Conservation (phyloP, 1,140 invertebrate genomes). For the Cephus cinctus region DNA sequence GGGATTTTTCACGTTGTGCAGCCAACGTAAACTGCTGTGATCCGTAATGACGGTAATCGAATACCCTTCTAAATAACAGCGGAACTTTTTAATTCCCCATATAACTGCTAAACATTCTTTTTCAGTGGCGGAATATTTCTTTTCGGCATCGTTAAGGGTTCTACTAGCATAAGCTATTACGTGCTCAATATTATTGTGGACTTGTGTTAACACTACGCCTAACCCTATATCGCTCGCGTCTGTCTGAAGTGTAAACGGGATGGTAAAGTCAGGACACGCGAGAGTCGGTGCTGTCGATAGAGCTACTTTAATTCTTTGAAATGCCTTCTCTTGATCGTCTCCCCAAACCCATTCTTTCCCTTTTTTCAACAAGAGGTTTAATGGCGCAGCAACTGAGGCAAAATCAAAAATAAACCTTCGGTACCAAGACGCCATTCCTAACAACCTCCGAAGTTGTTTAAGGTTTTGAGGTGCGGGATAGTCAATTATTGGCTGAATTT, state of each 20-base stretch:
- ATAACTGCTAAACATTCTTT: slow-evolving; percentile 52
- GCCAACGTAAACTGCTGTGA: slow-evolving; percentile 54
- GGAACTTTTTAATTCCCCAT: no score
- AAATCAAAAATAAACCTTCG: slow-evolving; percentile 42
- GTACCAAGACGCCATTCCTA: slow-evolving; percentile 39
- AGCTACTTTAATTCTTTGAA: slow-evolving; percentile 12
- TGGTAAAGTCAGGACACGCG: slow-evolving; percentile 11
- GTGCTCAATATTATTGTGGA: slow-evolving; percentile 16
- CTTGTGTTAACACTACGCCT: slow-evolving; percentile 33
- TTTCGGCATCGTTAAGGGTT: slow-evolving; percentile 43
- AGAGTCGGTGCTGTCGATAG: slow-evolving; percentile 12
- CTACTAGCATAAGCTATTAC: slow-evolving; percentile 51
- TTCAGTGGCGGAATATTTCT: slow-evolving; percentile 46
- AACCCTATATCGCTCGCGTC: no score
- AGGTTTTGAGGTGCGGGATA: slow-evolving; percentile 10
- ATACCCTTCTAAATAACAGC: slow-evolving; percentile 44
- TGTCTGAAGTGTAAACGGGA: no score
- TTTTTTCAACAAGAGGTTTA: slow-evolving; percentile 34
- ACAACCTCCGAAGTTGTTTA: slow-evolving; percentile 10
- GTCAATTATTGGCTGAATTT: not conserved
- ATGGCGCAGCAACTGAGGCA: slow-evolving; percentile 28
- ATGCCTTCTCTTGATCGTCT: slow-evolving; percentile 20
- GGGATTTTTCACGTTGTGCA: slow-evolving; percentile 48
- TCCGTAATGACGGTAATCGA: slow-evolving; percentile 48
- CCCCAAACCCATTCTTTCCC: slow-evolving; percentile 20